Conservation (phyloP, 2,888 invertebrate species). For the Hedya salicella region DNA sequence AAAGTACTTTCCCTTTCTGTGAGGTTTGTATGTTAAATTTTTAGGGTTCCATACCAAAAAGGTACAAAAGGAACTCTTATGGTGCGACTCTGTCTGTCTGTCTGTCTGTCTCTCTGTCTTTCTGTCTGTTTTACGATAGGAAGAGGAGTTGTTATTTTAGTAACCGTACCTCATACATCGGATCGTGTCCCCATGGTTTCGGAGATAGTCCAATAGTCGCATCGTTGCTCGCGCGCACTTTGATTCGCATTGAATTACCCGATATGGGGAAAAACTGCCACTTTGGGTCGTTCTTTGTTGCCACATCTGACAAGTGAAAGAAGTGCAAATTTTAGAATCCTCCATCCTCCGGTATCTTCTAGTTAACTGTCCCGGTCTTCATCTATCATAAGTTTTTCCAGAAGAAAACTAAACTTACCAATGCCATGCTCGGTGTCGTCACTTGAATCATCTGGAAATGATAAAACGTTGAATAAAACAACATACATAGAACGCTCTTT, state of each 20-base stretch:
- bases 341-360: too few species aligned
- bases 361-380: too few species aligned
- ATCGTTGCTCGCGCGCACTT: slow-evolving; percentile 11
- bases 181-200: slow-evolving; percentile 20
- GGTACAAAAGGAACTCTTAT: too few species aligned
- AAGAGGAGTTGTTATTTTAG: background rate
- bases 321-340: too few species aligned
- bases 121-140: too few species aligned
- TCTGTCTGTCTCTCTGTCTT: too few species aligned
- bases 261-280: slow-evolving; percentile 16
- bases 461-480: too few species aligned
- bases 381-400: background rate
- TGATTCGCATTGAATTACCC: slow-evolving; percentile 10
- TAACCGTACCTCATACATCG: slow-evolving; percentile 17
- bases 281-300: background rate
- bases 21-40: too few species aligned
- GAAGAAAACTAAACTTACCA: slow-evolving; percentile 26
- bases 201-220: slow-evolving; percentile 10
- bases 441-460: slow-evolving; percentile 10
- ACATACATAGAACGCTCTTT: too few species aligned
- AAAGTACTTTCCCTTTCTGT: too few species aligned
- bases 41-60: too few species aligned
- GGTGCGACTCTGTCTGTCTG: too few species aligned
- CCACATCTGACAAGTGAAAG: background rate
- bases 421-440: slow-evolving; percentile 1